These are phyloP conservation scores for Athene cunicularia DNA, from an alignment of 2,113 vertebrate species.

Conservation along the genomic window DNA sequence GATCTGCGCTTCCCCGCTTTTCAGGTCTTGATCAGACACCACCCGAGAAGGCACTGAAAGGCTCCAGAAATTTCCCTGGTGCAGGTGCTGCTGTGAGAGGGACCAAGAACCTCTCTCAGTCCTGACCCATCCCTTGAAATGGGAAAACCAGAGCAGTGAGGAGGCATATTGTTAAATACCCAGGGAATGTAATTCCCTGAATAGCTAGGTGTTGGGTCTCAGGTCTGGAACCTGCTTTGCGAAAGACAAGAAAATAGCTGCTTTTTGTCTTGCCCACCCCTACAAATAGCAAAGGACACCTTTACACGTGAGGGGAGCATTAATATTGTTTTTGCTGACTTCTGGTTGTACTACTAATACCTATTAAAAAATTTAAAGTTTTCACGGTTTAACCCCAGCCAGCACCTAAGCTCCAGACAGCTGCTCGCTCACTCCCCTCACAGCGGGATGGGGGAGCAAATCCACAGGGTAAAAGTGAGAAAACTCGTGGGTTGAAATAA, in stretches of 20 bases:
- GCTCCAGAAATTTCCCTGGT: neutral
- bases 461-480: neutral
- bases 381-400: neutral
- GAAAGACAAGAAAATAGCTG: neutral
- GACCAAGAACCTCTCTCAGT: neutral
- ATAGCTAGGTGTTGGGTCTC: neutral
- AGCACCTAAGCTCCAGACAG: neutral
- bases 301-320: neutral
- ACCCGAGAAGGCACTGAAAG: neutral
- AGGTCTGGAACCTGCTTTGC: neutral
- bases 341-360: neutral
- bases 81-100: neutral
- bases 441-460: neutral
- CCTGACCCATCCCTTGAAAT: neutral
- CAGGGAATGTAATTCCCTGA: neutral
- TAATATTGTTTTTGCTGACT: neutral
- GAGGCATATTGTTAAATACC: neutral
- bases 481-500: neutral
- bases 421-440: accelerated
- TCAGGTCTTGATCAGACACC: accelerated
- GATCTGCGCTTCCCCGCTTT: neutral
- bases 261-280: neutral
- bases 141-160: neutral
- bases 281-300: neutral
- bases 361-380: neutral